Evolutionary conservation across 2,797 vertebrate genomes (phyloP), one percentile per base, ranked within the genome.

Genomic region (Manis crassicaudata): DNA sequence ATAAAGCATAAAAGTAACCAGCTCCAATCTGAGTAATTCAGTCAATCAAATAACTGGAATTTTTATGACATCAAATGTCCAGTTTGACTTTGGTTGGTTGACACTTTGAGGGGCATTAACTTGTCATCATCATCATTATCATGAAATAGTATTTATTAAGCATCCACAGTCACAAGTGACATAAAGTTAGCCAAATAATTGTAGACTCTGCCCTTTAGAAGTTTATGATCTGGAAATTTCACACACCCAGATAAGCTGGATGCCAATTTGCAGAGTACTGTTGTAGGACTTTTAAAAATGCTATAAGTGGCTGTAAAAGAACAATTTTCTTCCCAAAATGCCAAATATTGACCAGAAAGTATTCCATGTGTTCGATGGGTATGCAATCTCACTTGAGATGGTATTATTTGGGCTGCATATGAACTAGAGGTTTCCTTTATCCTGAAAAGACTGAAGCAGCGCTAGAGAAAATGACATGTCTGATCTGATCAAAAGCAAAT

Each of bases 171-270:
- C 58, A 77, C 81, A 96, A 89, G 86, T 0, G 9, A 93, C 86
- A 96, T 76, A 96, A 90, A 92, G 89, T 96, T 96, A 96, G 95
- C 75, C 96, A 96, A 97, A 97, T 97, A 96, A 87, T 96, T 56
- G 3, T 70, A 96, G 84, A 85, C 79, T 95, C 77, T 97, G 95
- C 87, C 96, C 92, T 97, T 97, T 97, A 96, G 87, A 72, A 97
- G 67, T 97, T 97, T 97, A 97, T 97, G 97, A 95, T 92, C 96
- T 95, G 96, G 95, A 97, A 97, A 96, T 37, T 94, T 84, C 93
- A 96, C 92, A 90, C 46, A 92, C 90, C 52, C 77, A 96, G 92
- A 97, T 97, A 58, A 96, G 58, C 84, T 88, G 17, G 87, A 88
- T 96, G 89, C 81, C 87, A 95, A 93, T 96, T 96, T 95, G 63